These are phyloP conservation scores for Oophaga pumilio DNA, from an alignment of 2,113 vertebrate species.

Conservation along the genomic window DNA sequence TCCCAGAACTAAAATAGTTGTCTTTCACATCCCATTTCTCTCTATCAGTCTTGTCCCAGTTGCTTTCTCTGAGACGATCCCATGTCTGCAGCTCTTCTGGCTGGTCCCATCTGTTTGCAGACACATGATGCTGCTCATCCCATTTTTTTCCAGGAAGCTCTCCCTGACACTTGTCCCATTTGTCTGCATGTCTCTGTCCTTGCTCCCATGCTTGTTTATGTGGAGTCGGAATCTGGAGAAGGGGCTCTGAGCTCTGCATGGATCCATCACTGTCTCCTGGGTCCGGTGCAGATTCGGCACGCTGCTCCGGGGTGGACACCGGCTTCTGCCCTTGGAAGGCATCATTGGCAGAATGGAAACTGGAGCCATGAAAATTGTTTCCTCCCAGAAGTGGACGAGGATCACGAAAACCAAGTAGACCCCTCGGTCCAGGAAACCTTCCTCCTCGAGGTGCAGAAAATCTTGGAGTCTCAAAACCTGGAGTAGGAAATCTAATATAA, in stretches of 20 bases:
- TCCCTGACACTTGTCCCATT: conserved; percentile 11
- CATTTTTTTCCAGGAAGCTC: background rate
- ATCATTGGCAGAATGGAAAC: background rate
- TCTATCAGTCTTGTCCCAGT: background rate
- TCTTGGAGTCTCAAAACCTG: background rate
- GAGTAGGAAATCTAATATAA: background rate
- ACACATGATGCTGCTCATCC: background rate
- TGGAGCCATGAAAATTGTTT: background rate
- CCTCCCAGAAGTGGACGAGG: background rate
- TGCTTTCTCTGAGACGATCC: background rate
- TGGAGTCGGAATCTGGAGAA: background rate
- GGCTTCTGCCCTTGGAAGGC: background rate
- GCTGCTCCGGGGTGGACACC: background rate
- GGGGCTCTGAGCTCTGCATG: background rate
- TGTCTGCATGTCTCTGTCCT: background rate
- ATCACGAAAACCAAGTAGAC: background rate
- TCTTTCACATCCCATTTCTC: background rate
- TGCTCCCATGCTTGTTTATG: background rate
- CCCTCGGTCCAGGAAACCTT: background rate
- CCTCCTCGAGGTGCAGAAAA: background rate
- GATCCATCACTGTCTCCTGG: background rate
- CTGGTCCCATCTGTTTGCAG: conserved; percentile 22
- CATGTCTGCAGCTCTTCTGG: background rate
- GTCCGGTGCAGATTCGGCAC: background rate
- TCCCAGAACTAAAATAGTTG: background rate